Conservation (phyloP, 2,888 invertebrate species). For the Campopleginae sp. region DNA sequence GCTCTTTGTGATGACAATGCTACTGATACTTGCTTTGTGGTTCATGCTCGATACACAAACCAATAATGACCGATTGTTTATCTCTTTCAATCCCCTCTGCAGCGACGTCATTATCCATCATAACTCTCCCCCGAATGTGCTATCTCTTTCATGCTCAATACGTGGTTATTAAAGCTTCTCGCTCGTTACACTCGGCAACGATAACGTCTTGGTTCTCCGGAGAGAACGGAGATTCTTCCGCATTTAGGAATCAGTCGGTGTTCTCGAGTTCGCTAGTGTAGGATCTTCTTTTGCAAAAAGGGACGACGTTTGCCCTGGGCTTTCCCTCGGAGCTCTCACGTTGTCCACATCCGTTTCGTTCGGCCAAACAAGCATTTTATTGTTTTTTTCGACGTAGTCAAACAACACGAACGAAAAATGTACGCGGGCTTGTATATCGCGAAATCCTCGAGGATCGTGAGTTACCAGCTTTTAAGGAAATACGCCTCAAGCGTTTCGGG, state of each 20-base stretch:
- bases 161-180: constrained; percentile 12
- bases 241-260: constrained; percentile 59
- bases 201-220: constrained; percentile 53
- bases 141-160: constrained; percentile 39
- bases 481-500: constrained; percentile 79
- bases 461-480: constrained; percentile 60
- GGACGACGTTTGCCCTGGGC: constrained; percentile 32
- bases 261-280: constrained; percentile 31
- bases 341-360: background rate
- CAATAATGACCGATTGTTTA: constrained; percentile 40
- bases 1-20: constrained; percentile 42
- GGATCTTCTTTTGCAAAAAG: background rate
- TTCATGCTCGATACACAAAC: constrained; percentile 11
- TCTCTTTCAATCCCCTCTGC: constrained; percentile 36
- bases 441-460: constrained; percentile 70
- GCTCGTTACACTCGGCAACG: constrained; percentile 7
- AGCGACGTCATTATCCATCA: background rate
- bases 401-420: constrained; percentile 70
- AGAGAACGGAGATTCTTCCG: constrained; percentile 58
- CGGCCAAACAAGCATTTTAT: background rate
- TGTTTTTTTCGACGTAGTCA: background rate
- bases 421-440: constrained; percentile 75
- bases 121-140: constrained; percentile 3
- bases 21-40: constrained; percentile 35
- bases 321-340: constrained; percentile 36